These are phyloP conservation scores for Styela clava DNA, from an alignment of 23 tunicate genomes.

Conservation along the genomic window DNA sequence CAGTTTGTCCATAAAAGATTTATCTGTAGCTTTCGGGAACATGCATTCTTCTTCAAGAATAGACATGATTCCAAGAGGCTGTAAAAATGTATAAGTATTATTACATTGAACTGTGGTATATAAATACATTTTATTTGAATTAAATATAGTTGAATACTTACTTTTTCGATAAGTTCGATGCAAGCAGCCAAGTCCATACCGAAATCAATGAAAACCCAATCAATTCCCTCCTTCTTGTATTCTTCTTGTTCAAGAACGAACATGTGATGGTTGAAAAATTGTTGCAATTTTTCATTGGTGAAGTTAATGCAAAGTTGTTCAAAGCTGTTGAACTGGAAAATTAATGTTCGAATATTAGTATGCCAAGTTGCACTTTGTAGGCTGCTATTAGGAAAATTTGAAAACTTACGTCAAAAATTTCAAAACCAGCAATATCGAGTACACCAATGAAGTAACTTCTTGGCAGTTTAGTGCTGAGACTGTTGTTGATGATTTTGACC, in stretches of 20 bases:
- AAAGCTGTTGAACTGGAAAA: slow-evolving; percentile 86
- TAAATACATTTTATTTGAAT: no score
- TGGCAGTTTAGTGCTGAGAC: slow-evolving; percentile 89
- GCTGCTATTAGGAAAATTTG: no score
- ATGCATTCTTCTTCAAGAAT: slow-evolving; percentile 98
- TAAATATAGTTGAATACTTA: slow-evolving; percentile 2
- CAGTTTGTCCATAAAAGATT: slow-evolving; percentile 81
- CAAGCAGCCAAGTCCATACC: slow-evolving; percentile 99
- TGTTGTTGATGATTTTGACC: slow-evolving; percentile 74
- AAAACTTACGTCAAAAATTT: slow-evolving; percentile 93
- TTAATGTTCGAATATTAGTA: background rate
- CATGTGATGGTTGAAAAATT: slow-evolving; percentile 99
- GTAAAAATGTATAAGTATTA: background rate
- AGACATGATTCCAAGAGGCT: slow-evolving; percentile 97
- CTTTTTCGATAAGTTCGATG: slow-evolving; percentile 95
- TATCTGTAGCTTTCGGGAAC: slow-evolving; percentile 94
- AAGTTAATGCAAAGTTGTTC: slow-evolving; percentile 99
- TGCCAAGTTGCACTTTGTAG: background rate
- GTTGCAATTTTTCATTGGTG: slow-evolving; percentile 99
- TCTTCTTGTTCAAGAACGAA: slow-evolving; percentile 99
- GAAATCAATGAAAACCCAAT: slow-evolving; percentile 98
- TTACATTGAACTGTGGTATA: no score
- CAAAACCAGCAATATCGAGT: slow-evolving; percentile 99
- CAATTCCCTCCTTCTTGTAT: slow-evolving; percentile 98
- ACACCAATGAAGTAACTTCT: slow-evolving; percentile 99